Conservation (phyloP, 2,113 vertebrate genomes). For the Ictidomys tridecemlineatus region DNA sequence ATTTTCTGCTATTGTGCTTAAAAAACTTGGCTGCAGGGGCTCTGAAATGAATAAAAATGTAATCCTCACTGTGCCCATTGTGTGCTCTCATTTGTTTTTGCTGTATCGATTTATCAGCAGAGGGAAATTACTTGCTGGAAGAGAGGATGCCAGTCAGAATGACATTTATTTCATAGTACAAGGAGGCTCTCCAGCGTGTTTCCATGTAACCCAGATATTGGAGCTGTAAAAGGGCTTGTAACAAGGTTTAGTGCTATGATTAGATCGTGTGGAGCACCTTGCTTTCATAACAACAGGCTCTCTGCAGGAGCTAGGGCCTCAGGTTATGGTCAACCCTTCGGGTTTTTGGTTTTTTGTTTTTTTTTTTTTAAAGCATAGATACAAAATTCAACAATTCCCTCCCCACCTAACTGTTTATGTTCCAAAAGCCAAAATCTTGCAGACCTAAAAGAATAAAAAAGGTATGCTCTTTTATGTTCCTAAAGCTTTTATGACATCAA, state of each 20-base stretch:
- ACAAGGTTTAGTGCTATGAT: slow-evolving; percentile 91
- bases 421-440: slow-evolving; percentile 71
- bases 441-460: slow-evolving; percentile 76
- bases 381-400: slow-evolving; percentile 74
- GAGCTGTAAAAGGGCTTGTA: slow-evolving; percentile 91
- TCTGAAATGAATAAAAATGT: slow-evolving; percentile 91
- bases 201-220: slow-evolving; percentile 91
- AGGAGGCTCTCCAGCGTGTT: slow-evolving; percentile 89
- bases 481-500: slow-evolving; percentile 76
- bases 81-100: slow-evolving; percentile 89
- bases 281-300: slow-evolving; percentile 89
- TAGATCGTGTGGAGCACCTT: slow-evolving; percentile 90
- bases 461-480: slow-evolving; percentile 74
- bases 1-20: slow-evolving; percentile 89
- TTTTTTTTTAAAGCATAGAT: slow-evolving; percentile 62
- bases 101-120: slow-evolving; percentile 89
- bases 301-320: slow-evolving; percentile 85
- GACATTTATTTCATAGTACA: slow-evolving; percentile 92
- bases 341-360: not conserved
- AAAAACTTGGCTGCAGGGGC: slow-evolving; percentile 88
- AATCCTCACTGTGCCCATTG: slow-evolving; percentile 87
- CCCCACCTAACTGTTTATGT: slow-evolving; percentile 69
- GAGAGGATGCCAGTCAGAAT: slow-evolving; percentile 91
- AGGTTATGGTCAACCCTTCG: slow-evolving; percentile 84
- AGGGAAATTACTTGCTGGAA: slow-evolving; percentile 90